Evolutionary conservation across 2,888 invertebrate species (phyloP), one percentile per base, ranked within the genome.

Genomic region (Aphelenchoides bicaudatus): DNA sequence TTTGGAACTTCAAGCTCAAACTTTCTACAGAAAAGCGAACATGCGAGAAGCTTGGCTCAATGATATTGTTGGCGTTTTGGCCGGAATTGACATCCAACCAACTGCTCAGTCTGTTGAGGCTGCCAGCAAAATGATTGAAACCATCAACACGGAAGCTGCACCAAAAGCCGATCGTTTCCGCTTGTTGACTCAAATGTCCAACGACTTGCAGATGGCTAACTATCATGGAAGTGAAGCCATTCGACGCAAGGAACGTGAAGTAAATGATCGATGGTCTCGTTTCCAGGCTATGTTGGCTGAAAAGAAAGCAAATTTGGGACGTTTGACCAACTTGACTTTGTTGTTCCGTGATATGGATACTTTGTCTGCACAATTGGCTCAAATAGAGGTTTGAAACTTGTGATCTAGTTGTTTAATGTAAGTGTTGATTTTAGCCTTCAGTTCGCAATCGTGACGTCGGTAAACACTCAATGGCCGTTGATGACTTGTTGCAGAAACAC

Each of bases 1-100:
- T 21, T 21, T 31, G 8, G 39, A 56, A 56, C n/a, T 59, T 75
- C 84, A 96, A 47, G 93, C 93, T 78, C 90, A 90, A 80, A 90
- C 92, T 80, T 98, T 98, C 80, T 90, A 91, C 78, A 87, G 89
- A 71, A 98, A 98, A 84, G 87, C 87, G 61, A 68, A 72, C 1
- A 85, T 98, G 49, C 86, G 96, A 52, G 92, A 94, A 74, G 89
- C 91, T 0, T 98, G 96, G 82, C 83, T 98, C 62, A 90, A 90
- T 81, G 96, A 96, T 82, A 96, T 96, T 93, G 55, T 90, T 69
- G 57, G 55, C 30, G 68, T 96, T 16, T 82, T 96, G 19, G 66
- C 74, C 31, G 70, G 69, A 29, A 64, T 71, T 68, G 78, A 81
- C 52, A 78, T 80, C 59, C 90, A 90, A 1, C 88, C 88, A 1